Conservation (phyloP, 2,113 vertebrate species). For the Coryphaenoides rupestris region DNA sequence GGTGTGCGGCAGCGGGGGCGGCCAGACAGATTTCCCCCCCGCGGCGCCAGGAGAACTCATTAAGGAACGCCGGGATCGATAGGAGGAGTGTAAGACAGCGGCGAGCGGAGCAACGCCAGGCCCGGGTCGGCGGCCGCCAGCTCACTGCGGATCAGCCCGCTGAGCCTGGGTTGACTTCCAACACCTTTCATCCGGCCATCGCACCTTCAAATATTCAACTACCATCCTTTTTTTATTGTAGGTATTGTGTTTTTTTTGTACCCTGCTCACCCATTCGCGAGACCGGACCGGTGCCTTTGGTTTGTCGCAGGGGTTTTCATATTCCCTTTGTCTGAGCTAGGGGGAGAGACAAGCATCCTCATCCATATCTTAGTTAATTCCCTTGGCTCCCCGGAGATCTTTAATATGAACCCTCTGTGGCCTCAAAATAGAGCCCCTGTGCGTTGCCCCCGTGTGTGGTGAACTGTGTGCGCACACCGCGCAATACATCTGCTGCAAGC, state of each 20-base stretch:
- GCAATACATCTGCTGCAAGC: not conserved
- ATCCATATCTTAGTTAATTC: conserved; percentile 34
- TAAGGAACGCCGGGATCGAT: conserved; percentile 56
- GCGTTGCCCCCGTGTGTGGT: conserved; percentile 11
- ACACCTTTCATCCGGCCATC: conserved; percentile 39
- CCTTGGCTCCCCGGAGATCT: conserved; percentile 26
- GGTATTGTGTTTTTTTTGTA: too few species aligned
- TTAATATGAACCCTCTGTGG: conserved; percentile 27
- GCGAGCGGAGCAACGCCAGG: conserved; percentile 27
- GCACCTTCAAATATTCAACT: conserved; percentile 13
- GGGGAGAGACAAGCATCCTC: conserved; percentile 26
- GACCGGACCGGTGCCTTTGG: conserved; percentile 35
- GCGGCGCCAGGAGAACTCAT: conserved; percentile 57
- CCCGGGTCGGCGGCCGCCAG: conserved; percentile 25
- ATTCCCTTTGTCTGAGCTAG: conserved; percentile 44
- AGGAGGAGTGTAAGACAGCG: conserved; percentile 41
- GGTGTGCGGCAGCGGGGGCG: conserved; percentile 33
- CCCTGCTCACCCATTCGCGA: conserved; percentile 22
- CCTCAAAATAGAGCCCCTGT: conserved; percentile 3
- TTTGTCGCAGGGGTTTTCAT: conserved; percentile 18
- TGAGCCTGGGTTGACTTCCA: conserved; percentile 49
- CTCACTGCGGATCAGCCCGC: conserved; percentile 44
- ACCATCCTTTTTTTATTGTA: too few species aligned
- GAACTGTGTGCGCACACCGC: conserved; percentile 11
- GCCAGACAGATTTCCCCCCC: conserved; percentile 56